Evolutionary conservation across 2,888 invertebrate genomes (phyloP).

Genomic region (Hofmannophila pseudospretella): DNA sequence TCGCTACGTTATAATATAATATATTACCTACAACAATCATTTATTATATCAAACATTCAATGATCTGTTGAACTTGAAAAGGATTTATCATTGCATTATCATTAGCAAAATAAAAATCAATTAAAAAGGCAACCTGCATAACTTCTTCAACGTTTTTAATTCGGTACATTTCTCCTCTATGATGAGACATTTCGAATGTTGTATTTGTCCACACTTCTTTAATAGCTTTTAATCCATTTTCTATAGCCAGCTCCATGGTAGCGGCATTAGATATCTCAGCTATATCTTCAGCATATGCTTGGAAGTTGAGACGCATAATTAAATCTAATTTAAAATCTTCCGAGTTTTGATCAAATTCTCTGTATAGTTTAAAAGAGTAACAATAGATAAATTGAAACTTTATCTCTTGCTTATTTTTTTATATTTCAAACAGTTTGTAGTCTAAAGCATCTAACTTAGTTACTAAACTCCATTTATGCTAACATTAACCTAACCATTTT

Average conservation of each 20-base stretch:
- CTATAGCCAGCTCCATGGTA: conserved; percentile 92
- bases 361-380: conserved; percentile 27
- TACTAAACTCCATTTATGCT: no score
- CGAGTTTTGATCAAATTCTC: conserved; percentile 88
- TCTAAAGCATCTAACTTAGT: no score
- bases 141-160: conserved; percentile 89
- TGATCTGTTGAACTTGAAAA: no score
- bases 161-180: conserved; percentile 82
- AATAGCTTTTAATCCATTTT: conserved; percentile 86
- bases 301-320: conserved; percentile 89
- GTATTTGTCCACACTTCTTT: conserved; percentile 84
- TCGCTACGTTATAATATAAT: not conserved
- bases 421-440: not conserved
- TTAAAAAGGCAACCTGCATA: conserved; percentile 73
- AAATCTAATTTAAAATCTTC: conserved; percentile 88
- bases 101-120: not conserved
- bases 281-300: conserved; percentile 89
- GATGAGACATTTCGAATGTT: conserved; percentile 83
- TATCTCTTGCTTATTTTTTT: not conserved
- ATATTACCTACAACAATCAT: no score
- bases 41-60: no score
- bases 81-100: no score
- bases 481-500: no score
- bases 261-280: conserved; percentile 91
- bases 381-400: no score